A percentile compares a stretch with the other conserved stretches of the same genome.
Evolutionary conservation across 23 tunicate genomes (phyloP).

Genomic region (Ascidia mentula): DNA sequence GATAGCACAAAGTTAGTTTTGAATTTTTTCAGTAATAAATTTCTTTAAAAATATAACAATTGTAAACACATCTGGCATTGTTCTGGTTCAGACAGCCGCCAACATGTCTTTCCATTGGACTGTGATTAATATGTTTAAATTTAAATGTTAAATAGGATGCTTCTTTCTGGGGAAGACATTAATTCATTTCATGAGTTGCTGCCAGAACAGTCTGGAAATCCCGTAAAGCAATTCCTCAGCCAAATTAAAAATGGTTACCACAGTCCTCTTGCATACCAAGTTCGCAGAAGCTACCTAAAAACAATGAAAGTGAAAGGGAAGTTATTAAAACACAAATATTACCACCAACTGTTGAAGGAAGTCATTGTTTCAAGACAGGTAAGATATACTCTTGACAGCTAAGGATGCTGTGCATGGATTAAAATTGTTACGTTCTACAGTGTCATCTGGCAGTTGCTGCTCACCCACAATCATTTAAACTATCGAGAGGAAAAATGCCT

Average conservation of each 20-base stretch:
- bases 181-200: neutral
- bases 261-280: neutral
- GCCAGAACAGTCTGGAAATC: slow-evolving; percentile 12
- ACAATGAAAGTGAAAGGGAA: slow-evolving; percentile 13
- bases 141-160: no score
- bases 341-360: slow-evolving; percentile 40
- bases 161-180: neutral
- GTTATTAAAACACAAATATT: slow-evolving; percentile 7
- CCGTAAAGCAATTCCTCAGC: slow-evolving; percentile 16
- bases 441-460: neutral
- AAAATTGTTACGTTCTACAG: neutral
- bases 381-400: neutral
- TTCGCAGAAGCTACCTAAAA: slow-evolving; percentile 14
- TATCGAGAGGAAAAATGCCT: neutral
- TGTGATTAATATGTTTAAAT: no score
- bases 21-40: no score
- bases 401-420: neutral
- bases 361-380: slow-evolving; percentile 48
- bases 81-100: no score
- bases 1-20: no score
- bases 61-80: no score
- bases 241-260: slow-evolving; percentile 29
- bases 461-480: neutral
- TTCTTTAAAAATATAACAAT: no score
- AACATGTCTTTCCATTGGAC: no score